Evolutionary conservation across 2,113 vertebrate species (phyloP), one percentile per base, ranked within the genome.

Genomic region (Myiopsitta monachus): DNA sequence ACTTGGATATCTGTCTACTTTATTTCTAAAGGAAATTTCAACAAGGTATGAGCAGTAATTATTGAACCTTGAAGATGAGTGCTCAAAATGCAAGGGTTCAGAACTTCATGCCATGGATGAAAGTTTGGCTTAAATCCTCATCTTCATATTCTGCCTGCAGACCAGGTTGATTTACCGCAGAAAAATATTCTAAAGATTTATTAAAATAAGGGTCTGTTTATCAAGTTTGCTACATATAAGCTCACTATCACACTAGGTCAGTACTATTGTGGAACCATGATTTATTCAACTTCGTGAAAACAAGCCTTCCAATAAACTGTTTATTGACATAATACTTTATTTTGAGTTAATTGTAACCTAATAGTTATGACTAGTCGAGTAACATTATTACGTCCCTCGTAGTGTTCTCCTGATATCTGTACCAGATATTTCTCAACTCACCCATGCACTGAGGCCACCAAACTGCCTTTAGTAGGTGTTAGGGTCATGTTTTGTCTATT

Each of bases 381-480:
- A 27, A 21, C 63, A n/a, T 30, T 30, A 55, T 14, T 43, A 36
- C 38, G 6, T 9, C 8, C 47, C 59, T 7, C 7, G 18, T 8
- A n/a, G 36, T 0, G 4, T 9, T 59, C 22, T 78, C 41, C n/a
- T 7, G 0, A 41, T 57, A 14, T 0, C 39, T 47, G 26, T 6
- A 18, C 3, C 23, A 6, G 83, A 26, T 8, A 22, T 49, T 66
- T 72, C 52, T 55, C 51, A 41, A 8, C 54, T 26, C 1, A 0
- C 11, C 11, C 2, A 0, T 11, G 18, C 24, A 13, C 63, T 4
- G 57, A 72, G 41, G 15, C 61, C 28, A 46, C 59, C 27, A 27
- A 59, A 27, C 49, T 17, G 26, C 43, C 41, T 66, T 28, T 6
- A 28, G 15, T 15, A 79, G 22, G 23, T 33, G 49, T 44, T 11